Percentiles rank a stretch among this genome's conserved stretches.
Evolutionary conservation across 2,113 vertebrate genomes (phyloP).

Genomic region (Cyrtonyx montezumae): DNA sequence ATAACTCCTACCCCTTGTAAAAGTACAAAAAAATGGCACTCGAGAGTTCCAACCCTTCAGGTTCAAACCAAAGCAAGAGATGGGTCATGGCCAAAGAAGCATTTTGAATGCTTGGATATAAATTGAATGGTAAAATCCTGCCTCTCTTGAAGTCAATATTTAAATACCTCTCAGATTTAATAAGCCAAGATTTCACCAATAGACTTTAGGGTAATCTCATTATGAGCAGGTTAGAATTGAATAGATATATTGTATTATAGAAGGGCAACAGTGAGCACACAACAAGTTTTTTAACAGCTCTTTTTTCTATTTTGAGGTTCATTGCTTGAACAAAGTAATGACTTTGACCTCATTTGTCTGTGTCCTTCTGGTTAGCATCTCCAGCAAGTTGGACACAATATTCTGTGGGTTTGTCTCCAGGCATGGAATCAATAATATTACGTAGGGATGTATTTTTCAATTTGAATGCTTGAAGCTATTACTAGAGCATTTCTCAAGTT

Average conservation of each 20-base stretch:
- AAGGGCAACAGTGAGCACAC: neutral
- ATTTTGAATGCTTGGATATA: neutral
- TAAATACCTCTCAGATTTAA: neutral
- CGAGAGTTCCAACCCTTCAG: neutral
- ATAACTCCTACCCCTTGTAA: neutral
- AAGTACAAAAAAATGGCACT: neutral
- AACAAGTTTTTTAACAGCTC: neutral
- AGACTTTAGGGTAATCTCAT: neutral
- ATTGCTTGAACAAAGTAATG: neutral
- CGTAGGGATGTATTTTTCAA: slow-evolving; percentile 32
- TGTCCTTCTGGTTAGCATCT: neutral
- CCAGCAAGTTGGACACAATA: neutral
- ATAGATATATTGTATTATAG: neutral
- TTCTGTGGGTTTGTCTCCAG: slow-evolving; percentile 16
- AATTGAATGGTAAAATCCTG: neutral
- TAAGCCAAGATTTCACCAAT: neutral
- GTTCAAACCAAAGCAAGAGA: neutral
- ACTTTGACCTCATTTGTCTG: neutral
- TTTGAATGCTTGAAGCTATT: slow-evolving; percentile 16
- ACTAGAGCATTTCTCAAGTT: slow-evolving; percentile 10
- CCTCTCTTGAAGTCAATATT: neutral
- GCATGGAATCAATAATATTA: slow-evolving; percentile 45
- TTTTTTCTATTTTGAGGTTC: neutral
- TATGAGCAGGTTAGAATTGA: neutral
- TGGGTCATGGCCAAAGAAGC: neutral